Conservation (phyloP, 2,888 invertebrate species). For the Uropetala carovei region DNA sequence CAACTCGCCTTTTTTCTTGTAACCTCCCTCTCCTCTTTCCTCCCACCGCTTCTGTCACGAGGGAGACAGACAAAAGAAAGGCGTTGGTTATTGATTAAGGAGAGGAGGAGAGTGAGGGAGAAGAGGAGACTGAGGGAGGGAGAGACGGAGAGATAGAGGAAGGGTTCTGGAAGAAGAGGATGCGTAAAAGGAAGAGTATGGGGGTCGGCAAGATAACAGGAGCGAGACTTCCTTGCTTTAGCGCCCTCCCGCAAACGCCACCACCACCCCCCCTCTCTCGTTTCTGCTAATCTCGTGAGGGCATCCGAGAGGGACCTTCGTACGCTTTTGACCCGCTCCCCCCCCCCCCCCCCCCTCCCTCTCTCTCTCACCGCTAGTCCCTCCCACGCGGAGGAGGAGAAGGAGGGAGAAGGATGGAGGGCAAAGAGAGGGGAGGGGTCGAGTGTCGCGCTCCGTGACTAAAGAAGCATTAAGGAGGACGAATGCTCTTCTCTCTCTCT, state of each 20-base stretch:
- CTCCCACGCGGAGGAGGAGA: not conserved
- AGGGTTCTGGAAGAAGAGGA: not conserved
- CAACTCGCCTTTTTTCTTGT: not conserved
- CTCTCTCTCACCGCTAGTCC: not conserved
- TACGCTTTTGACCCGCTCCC: slow-evolving; percentile 47
- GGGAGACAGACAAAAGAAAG: slow-evolving; percentile 61
- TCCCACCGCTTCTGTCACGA: slow-evolving; percentile 57
- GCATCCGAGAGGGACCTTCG: slow-evolving; percentile 28
- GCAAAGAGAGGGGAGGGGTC: not conserved
- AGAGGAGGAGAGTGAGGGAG: not conserved
- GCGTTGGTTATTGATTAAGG: slow-evolving; percentile 62
- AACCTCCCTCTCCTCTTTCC: not conserved
- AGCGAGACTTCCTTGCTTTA: slow-evolving; percentile 11
- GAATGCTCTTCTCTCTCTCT: slow-evolving; percentile 48
- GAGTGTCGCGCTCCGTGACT: slow-evolving; percentile 51
- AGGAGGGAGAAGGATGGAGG: not conserved
- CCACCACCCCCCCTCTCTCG: not conserved
- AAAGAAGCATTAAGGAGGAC: slow-evolving; percentile 63
- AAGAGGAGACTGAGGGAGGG: not conserved
- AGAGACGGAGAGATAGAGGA: not conserved
- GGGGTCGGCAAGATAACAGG: slow-evolving; percentile 49
- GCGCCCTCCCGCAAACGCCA: slow-evolving; percentile 11
- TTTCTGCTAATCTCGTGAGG: slow-evolving; percentile 5
- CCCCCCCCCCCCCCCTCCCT: not conserved
- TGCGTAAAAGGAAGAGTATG: slow-evolving; percentile 55